Conservation (phyloP, 35 echinoderm and acorn worm species). For the Diadema setosum region DNA sequence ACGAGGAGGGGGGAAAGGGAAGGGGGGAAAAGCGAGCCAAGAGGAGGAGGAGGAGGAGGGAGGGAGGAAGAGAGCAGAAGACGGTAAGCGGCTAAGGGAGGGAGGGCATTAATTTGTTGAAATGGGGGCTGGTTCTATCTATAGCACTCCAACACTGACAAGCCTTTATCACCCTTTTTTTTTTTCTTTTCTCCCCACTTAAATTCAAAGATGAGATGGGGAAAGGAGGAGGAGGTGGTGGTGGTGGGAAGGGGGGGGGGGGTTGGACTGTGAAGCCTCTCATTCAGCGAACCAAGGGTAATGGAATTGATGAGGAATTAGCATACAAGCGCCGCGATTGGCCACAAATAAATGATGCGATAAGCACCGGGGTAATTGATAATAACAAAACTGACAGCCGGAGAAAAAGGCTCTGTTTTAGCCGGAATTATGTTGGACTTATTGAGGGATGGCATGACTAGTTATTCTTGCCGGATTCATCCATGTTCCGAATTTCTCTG, state of each 20-base stretch:
- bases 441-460: neutral
- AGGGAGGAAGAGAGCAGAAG: neutral
- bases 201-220: neutral
- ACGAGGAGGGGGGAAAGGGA: neutral
- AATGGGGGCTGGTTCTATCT: too few species aligned
- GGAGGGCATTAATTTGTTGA: neutral
- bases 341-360: slow-evolving; percentile 29
- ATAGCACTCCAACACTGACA: too few species aligned
- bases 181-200: neutral
- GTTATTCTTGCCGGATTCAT: neutral
- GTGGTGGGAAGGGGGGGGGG: too few species aligned
- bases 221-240: too few species aligned
- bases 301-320: slow-evolving; percentile 30
- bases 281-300: slow-evolving; percentile 3
- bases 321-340: slow-evolving; percentile 9
- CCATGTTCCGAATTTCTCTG: neutral
- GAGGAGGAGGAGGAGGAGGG: neutral
- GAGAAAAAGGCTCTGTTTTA: slow-evolving; percentile 17
- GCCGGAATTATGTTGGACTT: slow-evolving; percentile 11
- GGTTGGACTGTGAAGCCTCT: too few species aligned
- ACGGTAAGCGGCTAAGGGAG: too few species aligned
- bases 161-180: neutral
- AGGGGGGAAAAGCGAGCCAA: neutral
- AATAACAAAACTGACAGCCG: slow-evolving; percentile 32
- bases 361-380: slow-evolving; percentile 26